Conservation (phyloP, 2,113 vertebrate genomes). For the Okapia johnstoni region DNA sequence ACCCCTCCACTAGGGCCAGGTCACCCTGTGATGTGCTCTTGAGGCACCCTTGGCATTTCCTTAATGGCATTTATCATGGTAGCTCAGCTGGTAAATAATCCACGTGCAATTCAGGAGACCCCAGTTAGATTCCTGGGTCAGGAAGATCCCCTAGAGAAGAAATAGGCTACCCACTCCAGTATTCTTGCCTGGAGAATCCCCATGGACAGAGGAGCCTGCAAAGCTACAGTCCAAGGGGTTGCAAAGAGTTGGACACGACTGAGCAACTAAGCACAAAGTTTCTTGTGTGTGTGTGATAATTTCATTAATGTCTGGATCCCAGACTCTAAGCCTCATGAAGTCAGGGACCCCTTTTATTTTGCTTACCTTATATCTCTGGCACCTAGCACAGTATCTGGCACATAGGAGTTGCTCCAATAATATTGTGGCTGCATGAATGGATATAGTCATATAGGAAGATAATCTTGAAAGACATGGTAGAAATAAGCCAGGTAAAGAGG, state of each 20-base stretch:
- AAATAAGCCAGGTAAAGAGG: not conserved
- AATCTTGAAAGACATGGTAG: not conserved
- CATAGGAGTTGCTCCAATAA: not conserved
- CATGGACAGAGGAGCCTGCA: not conserved
- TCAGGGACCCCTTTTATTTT: not conserved
- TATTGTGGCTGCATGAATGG: not conserved
- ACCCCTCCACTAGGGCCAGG: not conserved
- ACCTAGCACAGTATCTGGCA: not conserved
- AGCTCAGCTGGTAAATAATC: not conserved
- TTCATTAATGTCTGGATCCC: not conserved
- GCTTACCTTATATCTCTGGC: not conserved
- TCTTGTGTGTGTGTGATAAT: not conserved
- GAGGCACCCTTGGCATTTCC: not conserved
- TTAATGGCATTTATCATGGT: not conserved
- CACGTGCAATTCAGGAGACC: not conserved
- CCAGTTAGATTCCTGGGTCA: accelerated
- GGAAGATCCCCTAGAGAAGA: not conserved
- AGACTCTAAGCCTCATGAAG: not conserved
- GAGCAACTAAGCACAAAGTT: not conserved
- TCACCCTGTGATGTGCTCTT: not conserved
- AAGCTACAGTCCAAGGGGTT: not conserved
- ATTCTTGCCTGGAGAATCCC: not conserved
- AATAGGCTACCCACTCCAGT: not conserved
- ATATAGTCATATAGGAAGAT: not conserved
- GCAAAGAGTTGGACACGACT: not conserved